phyloP scores from a whole-genome alignment of 1,140 invertebrate species.

The Anagrus nilaparvatae region DNA sequence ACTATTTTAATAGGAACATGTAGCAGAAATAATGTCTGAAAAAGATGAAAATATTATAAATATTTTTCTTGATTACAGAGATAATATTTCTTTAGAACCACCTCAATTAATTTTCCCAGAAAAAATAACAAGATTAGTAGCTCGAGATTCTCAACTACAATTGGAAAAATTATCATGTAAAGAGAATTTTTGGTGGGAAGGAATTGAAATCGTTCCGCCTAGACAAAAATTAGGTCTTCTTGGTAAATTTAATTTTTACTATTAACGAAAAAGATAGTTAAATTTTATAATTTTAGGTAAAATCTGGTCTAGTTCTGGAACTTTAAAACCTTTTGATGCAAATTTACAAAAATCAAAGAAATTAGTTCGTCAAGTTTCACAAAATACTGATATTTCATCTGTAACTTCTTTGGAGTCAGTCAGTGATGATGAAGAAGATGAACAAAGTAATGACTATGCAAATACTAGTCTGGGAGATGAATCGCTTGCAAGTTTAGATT shows the following conservation, averaged over 20 bases:
- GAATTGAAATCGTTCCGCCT: constrained; percentile 52
- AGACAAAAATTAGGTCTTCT: constrained; percentile 51
- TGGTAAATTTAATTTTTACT: constrained; percentile 28
- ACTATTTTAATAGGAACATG: constrained; percentile 44
- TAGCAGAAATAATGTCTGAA: constrained; percentile 43
- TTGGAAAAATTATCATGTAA: constrained; percentile 45
- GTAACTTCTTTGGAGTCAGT: constrained; percentile 26
- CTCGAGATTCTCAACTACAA: constrained; percentile 41
- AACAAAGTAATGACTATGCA: constrained; percentile 20
- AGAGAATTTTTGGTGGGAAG: constrained; percentile 61
- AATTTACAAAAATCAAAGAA: constrained; percentile 22
- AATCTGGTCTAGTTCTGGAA: constrained; percentile 33
- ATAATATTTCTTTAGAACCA: constrained; percentile 49
- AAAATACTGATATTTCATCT: constrained; percentile 26
- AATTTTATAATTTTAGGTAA: constrained; percentile 31
- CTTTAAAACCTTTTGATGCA: constrained; percentile 24
- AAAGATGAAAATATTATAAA: constrained; percentile 48
- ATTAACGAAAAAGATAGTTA: constrained; percentile 8
- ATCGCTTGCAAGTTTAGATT: constrained; percentile 34
- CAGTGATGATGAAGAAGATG: constrained; percentile 32
- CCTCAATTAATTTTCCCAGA: constrained; percentile 57
- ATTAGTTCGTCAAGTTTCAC: constrained; percentile 27
- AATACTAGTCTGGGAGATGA: constrained; percentile 34
- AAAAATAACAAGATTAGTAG: constrained; percentile 51
- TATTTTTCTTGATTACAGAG: constrained; percentile 45